phyloP scores from a whole-genome alignment of 2,113 vertebrate species.

The Stigmatopora argus region DNA sequence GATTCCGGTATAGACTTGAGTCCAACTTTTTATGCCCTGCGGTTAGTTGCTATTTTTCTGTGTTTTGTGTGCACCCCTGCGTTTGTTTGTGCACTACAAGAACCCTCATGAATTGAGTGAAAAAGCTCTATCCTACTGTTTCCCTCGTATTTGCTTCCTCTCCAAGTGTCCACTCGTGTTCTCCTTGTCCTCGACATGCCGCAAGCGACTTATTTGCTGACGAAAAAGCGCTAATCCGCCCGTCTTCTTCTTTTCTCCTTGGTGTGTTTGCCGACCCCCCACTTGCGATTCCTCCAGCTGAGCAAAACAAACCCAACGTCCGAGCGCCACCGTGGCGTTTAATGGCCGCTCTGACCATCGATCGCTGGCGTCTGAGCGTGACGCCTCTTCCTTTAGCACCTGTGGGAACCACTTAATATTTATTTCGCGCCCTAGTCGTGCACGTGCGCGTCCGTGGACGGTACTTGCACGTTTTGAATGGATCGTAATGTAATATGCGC shows the following conservation, averaged over 20 bases:
- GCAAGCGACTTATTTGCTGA: background rate
- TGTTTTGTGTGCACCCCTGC: background rate
- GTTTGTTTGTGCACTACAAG: background rate
- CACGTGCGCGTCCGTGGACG: background rate
- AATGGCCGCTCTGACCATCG: background rate
- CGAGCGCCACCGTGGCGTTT: background rate
- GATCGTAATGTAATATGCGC: too few species aligned
- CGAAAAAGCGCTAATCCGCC: too few species aligned
- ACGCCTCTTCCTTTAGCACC: background rate
- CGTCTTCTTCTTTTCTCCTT: background rate
- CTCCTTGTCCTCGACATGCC: background rate
- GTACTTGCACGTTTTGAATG: background rate
- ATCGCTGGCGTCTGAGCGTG: background rate
- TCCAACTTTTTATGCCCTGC: slow-evolving; percentile 10
- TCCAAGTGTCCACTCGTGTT: background rate
- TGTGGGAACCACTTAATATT: background rate
- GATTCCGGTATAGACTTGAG: slow-evolving; percentile 6
- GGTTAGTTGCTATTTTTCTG: background rate
- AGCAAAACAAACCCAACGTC: background rate
- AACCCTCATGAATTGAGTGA: background rate
- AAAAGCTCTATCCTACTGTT: background rate
- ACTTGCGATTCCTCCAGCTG: background rate
- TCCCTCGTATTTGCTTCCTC: background rate
- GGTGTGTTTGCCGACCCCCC: background rate
- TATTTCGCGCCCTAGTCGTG: background rate